Evolutionary conservation across 2,797 vertebrate genomes (phyloP).

Genomic region (Halcyon smyrnensis): DNA sequence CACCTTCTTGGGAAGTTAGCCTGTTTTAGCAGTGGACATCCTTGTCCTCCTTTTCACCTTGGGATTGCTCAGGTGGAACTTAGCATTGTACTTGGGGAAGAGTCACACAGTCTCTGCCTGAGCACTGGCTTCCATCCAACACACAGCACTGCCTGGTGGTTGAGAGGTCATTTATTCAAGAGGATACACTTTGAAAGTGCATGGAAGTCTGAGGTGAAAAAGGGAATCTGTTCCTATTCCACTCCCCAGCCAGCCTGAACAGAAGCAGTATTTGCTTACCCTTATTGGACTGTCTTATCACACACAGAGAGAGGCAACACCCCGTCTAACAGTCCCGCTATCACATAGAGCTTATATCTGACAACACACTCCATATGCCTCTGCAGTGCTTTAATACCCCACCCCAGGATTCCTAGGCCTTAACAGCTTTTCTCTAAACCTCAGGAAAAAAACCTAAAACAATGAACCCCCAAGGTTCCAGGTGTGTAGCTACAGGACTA

Average conservation of each 20-base stretch:
- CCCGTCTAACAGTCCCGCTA: accelerated
- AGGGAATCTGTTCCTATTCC: not conserved
- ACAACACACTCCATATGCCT: accelerated
- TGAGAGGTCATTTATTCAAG: not conserved
- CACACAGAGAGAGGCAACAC: not conserved
- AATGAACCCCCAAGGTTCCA: accelerated
- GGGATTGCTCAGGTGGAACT: not conserved
- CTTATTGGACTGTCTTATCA: not conserved
- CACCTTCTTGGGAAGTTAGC: not conserved
- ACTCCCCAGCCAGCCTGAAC: not conserved
- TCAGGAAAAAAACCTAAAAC: no score
- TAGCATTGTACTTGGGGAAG: accelerated
- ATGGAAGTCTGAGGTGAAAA: not conserved
- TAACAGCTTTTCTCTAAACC: not conserved
- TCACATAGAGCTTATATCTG: not conserved
- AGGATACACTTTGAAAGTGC: not conserved
- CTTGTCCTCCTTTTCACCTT: not conserved
- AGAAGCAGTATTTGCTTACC: not conserved
- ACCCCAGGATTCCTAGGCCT: no score
- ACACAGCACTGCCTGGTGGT: not conserved
- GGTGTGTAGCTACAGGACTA: accelerated
- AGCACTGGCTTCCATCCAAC: not conserved
- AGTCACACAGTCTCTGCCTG: not conserved
- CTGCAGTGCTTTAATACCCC: not conserved
- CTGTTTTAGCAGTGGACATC: not conserved